A percentile compares a stretch with the other conserved stretches of the same genome.
phyloP scores from a whole-genome alignment of 1,140 invertebrate genomes.

The Microplitis demolitor region DNA sequence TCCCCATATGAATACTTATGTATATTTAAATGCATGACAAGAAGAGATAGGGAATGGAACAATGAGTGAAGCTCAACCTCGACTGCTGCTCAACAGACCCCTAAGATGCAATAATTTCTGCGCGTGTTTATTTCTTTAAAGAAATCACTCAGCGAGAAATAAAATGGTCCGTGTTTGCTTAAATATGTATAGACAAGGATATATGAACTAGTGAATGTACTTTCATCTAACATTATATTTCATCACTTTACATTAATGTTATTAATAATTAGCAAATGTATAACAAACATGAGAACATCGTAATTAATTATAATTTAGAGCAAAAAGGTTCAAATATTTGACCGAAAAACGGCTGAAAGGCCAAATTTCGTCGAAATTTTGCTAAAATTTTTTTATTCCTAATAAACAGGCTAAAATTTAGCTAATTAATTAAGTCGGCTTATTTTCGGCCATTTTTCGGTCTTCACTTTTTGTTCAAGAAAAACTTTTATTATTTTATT shows the following conservation, averaged over 20 bases:
- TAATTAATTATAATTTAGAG: too few species aligned
- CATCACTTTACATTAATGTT: not conserved
- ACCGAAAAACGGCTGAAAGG: too few species aligned
- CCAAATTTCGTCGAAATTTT: too few species aligned
- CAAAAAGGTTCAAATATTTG: too few species aligned
- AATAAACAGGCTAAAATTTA: too few species aligned
- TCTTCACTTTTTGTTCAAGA: too few species aligned
- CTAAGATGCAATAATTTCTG: slow-evolving; percentile 56
- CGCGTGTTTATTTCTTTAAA: slow-evolving; percentile 31
- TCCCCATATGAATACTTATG: not conserved
- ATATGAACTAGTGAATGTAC: not conserved
- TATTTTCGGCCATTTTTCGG: too few species aligned
- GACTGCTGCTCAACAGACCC: slow-evolving; percentile 44
- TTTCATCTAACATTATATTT: not conserved
- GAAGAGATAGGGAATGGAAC: slow-evolving; percentile 4
- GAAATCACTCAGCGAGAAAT: slow-evolving; percentile 23
- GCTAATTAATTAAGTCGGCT: too few species aligned
- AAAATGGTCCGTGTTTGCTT: not conserved
- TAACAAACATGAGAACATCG: too few species aligned
- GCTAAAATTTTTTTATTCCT: too few species aligned
- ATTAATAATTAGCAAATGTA: too few species aligned
- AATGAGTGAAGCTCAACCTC: slow-evolving; percentile 26
- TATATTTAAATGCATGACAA: not conserved
- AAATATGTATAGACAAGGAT: not conserved
- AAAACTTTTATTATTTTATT: too few species aligned